A percentile compares a stretch with the other conserved stretches of the same genome.
Evolutionary conservation across 2,113 vertebrate species (phyloP).

Genomic region (Eleginops maclovinus): DNA sequence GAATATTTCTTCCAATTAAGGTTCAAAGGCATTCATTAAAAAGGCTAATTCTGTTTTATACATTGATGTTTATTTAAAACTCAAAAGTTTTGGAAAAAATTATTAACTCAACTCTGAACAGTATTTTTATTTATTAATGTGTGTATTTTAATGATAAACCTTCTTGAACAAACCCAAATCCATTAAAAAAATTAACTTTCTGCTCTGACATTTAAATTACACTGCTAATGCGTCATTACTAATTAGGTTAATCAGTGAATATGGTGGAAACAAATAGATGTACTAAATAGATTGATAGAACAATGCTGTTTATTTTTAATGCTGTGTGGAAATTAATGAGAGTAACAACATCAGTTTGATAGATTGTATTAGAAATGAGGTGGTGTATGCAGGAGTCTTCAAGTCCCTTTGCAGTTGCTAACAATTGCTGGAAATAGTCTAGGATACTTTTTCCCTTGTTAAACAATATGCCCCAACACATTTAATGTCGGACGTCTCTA

Average conservation of each 20-base stretch:
- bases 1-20: too few species aligned
- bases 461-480: background rate
- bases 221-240: too few species aligned
- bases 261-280: background rate
- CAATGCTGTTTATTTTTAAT: background rate
- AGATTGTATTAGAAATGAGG: background rate
- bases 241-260: background rate
- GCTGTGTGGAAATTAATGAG: background rate
- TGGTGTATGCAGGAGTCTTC: background rate
- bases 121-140: too few species aligned
- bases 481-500: background rate
- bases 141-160: too few species aligned
- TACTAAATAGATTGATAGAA: background rate
- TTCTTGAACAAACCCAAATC: too few species aligned
- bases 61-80: too few species aligned
- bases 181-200: too few species aligned
- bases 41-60: too few species aligned
- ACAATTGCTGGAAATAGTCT: background rate
- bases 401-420: background rate
- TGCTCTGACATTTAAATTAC: too few species aligned
- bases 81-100: too few species aligned
- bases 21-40: too few species aligned
- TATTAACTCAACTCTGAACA: too few species aligned
- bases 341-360: background rate
- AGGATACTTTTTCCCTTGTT: constrained; percentile 2